These are phyloP conservation scores for Psylliodes chrysocephalus DNA, from an alignment of 2,888 invertebrate species.

Conservation along the genomic window DNA sequence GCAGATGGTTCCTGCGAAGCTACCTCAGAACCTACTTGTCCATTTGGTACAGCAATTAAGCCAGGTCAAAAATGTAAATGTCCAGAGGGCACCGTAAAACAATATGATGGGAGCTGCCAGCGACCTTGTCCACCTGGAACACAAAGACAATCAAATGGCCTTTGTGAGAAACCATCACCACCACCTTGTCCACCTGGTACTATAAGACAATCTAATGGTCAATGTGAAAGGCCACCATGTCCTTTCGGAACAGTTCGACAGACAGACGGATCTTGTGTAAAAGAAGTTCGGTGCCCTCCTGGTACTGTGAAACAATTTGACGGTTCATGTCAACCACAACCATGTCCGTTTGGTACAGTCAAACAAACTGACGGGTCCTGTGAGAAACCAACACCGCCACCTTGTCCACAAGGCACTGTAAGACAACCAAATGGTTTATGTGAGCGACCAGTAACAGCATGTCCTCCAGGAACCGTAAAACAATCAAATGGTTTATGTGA, in stretches of 20 bases:
- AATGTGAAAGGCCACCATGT: conserved; percentile 25
- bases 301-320: conserved; percentile 36
- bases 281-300: conserved; percentile 37
- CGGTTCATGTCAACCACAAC: conserved; percentile 16
- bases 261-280: conserved; percentile 32
- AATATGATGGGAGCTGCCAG: conserved; percentile 20
- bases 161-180: conserved; percentile 15
- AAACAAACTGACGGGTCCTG: conserved; percentile 14
- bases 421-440: conserved; percentile 18
- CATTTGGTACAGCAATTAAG: conserved; percentile 32
- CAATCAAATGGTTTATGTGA: conserved; percentile 17
- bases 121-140: conserved; percentile 23
- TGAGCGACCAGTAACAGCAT: conserved; percentile 21
- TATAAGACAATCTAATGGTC: conserved; percentile 1
- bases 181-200: conserved; percentile 28
- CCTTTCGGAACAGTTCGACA: conserved; percentile 28
- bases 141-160: conserved; percentile 14
- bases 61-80: conserved; percentile 29
- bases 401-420: conserved; percentile 16
- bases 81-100: conserved; percentile 32
- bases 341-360: no score
- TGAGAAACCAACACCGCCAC: conserved; percentile 15
- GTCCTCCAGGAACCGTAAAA: conserved; percentile 32
- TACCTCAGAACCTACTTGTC: conserved; percentile 23
- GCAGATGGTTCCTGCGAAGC: conserved; percentile 26